Conservation (phyloP, 2,113 vertebrate genomes). For the Rhinichthys klamathensis region DNA sequence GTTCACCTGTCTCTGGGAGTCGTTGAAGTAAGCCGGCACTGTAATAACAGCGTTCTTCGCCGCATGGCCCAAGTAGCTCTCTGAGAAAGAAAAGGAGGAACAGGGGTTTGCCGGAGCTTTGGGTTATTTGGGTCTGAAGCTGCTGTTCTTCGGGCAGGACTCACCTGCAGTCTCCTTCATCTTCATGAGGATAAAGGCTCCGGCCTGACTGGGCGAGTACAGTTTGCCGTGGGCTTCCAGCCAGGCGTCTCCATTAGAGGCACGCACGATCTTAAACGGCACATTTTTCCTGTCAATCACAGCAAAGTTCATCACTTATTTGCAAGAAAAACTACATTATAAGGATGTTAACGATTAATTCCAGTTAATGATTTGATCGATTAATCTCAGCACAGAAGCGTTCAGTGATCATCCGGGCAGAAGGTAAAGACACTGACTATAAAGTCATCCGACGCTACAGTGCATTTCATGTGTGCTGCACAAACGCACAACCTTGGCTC, state of each 20-base stretch:
- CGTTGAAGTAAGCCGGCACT: slow-evolving; percentile 98
- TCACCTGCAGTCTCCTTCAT: slow-evolving; percentile 99
- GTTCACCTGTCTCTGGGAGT: slow-evolving; percentile 96
- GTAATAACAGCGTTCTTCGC: slow-evolving; percentile 98
- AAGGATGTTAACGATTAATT: too few relatives aligned
- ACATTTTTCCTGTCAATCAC: slow-evolving; percentile 87
- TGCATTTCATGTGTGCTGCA: too few relatives aligned
- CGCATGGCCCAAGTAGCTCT: slow-evolving; percentile 89
- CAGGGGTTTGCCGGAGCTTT: background rate
- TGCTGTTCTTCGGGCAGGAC: background rate
- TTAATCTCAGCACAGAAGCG: too few relatives aligned
- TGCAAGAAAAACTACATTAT: too few relatives aligned
- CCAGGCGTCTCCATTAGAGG: slow-evolving; percentile 97
- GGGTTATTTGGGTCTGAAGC: background rate
- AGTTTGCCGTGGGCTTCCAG: slow-evolving; percentile 96
- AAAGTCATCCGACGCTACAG: too few relatives aligned
- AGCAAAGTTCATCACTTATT: background rate
- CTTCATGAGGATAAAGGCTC: slow-evolving; percentile 96
- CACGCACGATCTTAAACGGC: slow-evolving; percentile 94
- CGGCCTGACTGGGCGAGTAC: slow-evolving; percentile 96
- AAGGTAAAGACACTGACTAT: too few relatives aligned
- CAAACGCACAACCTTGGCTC: too few relatives aligned
- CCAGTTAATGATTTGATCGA: too few relatives aligned
- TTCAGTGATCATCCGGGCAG: too few relatives aligned
- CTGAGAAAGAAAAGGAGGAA: slow-evolving; percentile 68